Conservation (phyloP, 2,797 vertebrate genomes). For the Hippopotamyrus pictus region DNA sequence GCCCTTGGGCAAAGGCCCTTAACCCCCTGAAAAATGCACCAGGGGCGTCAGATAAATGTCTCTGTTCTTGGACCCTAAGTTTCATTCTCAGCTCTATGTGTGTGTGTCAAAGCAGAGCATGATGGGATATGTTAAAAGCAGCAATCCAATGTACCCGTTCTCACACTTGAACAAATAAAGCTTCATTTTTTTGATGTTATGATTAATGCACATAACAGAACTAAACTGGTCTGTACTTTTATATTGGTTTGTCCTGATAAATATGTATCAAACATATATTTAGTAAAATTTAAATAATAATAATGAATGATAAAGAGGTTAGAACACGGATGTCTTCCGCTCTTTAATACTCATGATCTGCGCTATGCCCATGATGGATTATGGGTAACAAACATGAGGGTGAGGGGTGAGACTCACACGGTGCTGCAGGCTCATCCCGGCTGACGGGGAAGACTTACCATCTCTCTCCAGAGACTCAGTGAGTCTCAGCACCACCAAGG, state of each 20-base stretch:
- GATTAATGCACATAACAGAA: not conserved
- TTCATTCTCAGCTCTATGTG: not conserved
- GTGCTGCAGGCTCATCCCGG: not conserved
- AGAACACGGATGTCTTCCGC: not conserved
- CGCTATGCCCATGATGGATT: not conserved
- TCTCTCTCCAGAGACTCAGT: slow-evolving; percentile 63
- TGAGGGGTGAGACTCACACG: not conserved
- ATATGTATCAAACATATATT: not conserved
- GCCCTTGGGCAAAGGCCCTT: not conserved
- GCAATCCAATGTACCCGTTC: not conserved
- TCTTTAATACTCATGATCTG: not conserved
- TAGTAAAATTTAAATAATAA: not conserved
- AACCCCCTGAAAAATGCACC: not conserved
- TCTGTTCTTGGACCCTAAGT: not conserved
- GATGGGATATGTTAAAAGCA: not conserved
- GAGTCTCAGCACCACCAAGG: slow-evolving; percentile 57
- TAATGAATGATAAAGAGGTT: not conserved
- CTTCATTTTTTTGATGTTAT: not conserved
- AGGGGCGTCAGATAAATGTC: not conserved
- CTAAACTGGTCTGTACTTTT: not conserved
- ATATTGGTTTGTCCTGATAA: not conserved
- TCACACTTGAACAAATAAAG: not conserved
- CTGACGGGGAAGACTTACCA: slow-evolving; percentile 42
- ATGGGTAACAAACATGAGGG: not conserved
- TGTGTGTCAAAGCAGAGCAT: not conserved